Base-by-base conservation (phyloP, 2,113 vertebrate species). In the Agapornis roseicollis region DNA sequence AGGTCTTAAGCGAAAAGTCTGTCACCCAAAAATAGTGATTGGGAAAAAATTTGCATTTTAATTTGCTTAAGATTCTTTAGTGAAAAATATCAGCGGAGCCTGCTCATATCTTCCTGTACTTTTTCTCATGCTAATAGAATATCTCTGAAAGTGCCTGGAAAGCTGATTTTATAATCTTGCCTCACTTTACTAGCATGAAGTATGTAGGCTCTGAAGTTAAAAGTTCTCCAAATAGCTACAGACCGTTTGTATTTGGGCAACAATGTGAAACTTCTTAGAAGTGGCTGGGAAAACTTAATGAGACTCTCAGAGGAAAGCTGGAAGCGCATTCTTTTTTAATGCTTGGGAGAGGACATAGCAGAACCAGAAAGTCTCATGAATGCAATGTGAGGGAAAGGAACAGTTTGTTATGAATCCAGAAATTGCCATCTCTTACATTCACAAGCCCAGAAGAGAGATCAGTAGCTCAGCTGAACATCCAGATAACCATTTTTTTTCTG, bases 21-120 rank as follows among this genome's bases (percentile, higher is more conserved):
- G 39, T 78, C 35, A 76, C 17, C 61, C 55, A 86, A 83, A 85
- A 94, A 44, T 80, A 92, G 14, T 44, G 39, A 71, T 19, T 68
- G 70, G 80, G 84, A 52, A 91, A 89, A 87, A 76, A 86, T 46
- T 72, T 92, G 55, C 95, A 72, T 92, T 92, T 90, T 88, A 64
- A 89, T 96, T 91, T 92, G 39, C 44, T 92, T 31, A 61, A 76
- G 65, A 52, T 68, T 80, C 42, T 93, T 92, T 73, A 80, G 47
- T 86, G 76, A 79, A 84, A 94, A 93, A 87, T 86, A 76, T 22
- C 24, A 81, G 47, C 22, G 22, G 61, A 85, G 13, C 46, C 73
- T 2, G 4, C 80, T 96, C 80, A 86, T 78, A 64, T 69, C 25
- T 88, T 89, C 83, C 72, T 39, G 74, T 74, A 41, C 64, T 94